phyloP scores from a whole-genome alignment of 2,888 invertebrate genomes.

The Myopa testacea region DNA sequence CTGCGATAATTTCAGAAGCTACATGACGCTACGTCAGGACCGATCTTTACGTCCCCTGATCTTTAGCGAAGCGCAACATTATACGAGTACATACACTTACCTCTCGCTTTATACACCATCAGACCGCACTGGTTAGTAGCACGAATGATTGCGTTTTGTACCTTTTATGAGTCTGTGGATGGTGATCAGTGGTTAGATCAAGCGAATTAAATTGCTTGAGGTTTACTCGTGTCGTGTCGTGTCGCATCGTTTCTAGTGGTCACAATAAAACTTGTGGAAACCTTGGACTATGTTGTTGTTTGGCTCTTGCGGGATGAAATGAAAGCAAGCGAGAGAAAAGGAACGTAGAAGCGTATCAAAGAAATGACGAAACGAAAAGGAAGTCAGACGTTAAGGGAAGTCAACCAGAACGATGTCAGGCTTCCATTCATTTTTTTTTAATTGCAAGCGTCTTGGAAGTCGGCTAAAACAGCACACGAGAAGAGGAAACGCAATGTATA shows the following conservation, averaged over 20 bases:
- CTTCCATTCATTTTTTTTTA: conserved; percentile 44
- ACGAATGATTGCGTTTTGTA: background rate
- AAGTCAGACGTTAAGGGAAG: conserved; percentile 52
- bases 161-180: background rate
- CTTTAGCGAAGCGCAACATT: background rate
- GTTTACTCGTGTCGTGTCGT: background rate
- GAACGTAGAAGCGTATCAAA: background rate
- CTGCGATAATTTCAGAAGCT: no score
- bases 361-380: background rate
- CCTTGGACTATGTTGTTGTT: background rate
- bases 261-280: background rate
- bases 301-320: background rate
- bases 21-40: no score
- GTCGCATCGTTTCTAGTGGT: background rate
- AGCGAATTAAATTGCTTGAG: background rate
- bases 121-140: background rate
- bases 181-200: background rate
- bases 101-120: background rate
- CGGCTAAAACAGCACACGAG: conserved; percentile 25
- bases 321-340: background rate
- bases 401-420: conserved; percentile 53
- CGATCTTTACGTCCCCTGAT: background rate
- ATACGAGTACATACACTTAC: background rate
- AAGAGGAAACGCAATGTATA: conserved; percentile 24
- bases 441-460: conserved; percentile 14